These are phyloP conservation scores for Aptenodytes forsteri DNA, from an alignment of 2,113 vertebrate genomes.

Conservation along the genomic window DNA sequence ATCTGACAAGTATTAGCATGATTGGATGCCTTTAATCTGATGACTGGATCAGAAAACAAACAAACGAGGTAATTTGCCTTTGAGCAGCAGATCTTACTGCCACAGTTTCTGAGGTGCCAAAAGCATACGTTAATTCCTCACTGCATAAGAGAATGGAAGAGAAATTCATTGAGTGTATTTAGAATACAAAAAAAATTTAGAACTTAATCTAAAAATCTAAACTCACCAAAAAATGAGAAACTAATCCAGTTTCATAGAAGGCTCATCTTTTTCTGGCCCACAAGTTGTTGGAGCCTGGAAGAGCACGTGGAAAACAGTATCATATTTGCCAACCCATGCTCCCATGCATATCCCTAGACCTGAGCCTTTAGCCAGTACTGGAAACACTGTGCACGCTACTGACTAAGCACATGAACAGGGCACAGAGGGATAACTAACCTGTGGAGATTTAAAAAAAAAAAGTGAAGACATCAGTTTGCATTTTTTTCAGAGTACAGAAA, in stretches of 20 bases:
- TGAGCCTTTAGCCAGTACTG: neutral
- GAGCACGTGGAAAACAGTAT: neutral
- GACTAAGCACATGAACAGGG: neutral
- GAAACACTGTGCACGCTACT: neutral
- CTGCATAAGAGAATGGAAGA: neutral
- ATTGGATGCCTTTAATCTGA: neutral
- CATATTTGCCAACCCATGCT: neutral
- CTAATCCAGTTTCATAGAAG: neutral
- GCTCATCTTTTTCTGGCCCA: neutral
- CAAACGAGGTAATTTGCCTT: neutral
- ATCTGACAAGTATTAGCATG: neutral
- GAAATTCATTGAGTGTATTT: neutral
- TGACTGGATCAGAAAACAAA: neutral
- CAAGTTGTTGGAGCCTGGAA: neutral
- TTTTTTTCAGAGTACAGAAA: neutral
- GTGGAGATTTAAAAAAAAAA: neutral
- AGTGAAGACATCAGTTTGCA: neutral
- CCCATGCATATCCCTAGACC: neutral
- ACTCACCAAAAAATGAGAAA: neutral
- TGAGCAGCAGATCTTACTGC: neutral
- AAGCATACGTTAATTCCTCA: neutral
- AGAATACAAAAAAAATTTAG: neutral
- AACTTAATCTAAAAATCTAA: neutral
- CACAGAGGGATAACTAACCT: neutral
- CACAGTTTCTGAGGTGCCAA: neutral